Base-by-base conservation (phyloP, 1,140 invertebrate genomes). In the Trinorchestia longiramus region DNA sequence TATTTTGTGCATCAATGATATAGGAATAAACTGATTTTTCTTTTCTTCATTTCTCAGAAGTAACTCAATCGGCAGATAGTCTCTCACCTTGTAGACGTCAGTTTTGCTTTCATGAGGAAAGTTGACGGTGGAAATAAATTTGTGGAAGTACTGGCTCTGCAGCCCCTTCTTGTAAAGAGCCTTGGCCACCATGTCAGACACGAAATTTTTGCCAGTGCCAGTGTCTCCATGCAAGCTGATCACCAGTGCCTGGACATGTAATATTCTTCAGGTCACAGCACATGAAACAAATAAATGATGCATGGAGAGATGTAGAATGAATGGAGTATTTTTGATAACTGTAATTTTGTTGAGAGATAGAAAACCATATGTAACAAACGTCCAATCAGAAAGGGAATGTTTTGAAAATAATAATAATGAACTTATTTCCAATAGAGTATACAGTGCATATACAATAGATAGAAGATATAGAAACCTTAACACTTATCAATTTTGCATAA, bases 171-270 rank as follows among this genome's bases (percentile, higher is more conserved):
- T 97, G 97, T 98, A 99, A 8, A 99, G 97, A 96, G 98, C 97
- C 62, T 98, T 97, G 17, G 98, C 98, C 96, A 99, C 98, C 97
- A 99, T 98, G 95, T 98, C 98, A n/a, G 98, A 97, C 23, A 99
- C 98, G 98, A 98, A 99, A 97, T 99, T 99, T 97, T 99, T 99
- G 0, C 99, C 99, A 95, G 98, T 98, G 47, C 99, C 99, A 40
- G 98, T 98, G 97, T 98, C 98, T 0, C 98, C 98, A 97, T 99
- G 98, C 44, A 97, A 97, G 43, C 96, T 97, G 95, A 97, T 95
- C 41, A 97, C 97, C 36, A 97, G 95, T 19, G 97, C 96, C 96
- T 97, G 95, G 42, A 95, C 4, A 23, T 0, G 40, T 57, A 11
- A n/a, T 0, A 77, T 41, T 95, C 42, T 95, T 36, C 6, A 62